Conservation (phyloP, 2,113 vertebrate species). For the Chitala chitala region DNA sequence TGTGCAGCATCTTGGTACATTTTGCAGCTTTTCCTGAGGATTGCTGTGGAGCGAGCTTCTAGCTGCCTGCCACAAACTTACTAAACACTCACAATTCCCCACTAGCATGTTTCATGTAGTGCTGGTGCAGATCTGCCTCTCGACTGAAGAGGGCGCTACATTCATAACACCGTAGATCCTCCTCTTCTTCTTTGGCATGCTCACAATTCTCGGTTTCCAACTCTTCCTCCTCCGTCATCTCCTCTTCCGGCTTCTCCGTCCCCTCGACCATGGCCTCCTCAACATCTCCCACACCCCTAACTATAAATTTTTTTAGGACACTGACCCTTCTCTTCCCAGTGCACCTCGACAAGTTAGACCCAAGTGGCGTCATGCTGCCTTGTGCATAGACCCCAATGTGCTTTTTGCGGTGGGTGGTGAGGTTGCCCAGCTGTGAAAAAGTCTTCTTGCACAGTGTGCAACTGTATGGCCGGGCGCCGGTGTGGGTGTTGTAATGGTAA, state of each 20-base stretch:
- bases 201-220: neutral
- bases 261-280: neutral
- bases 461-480: slow-evolving; percentile 20
- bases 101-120: slow-evolving; percentile 60
- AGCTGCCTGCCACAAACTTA: neutral
- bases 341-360: neutral
- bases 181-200: slow-evolving; percentile 15
- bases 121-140: slow-evolving; percentile 48
- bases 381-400: neutral
- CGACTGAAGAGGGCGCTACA: slow-evolving; percentile 53
- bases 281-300: neutral
- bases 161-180: slow-evolving; percentile 55
- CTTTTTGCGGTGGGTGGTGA: slow-evolving; percentile 34
- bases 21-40: neutral
- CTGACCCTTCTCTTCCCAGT: neutral
- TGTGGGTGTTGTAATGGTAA: slow-evolving; percentile 34
- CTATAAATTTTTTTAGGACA: neutral
- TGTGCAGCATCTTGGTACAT: neutral
- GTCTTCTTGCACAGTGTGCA: slow-evolving; percentile 38
- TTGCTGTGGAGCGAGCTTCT: neutral
- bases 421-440: slow-evolving; percentile 30
- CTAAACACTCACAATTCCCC: slow-evolving; percentile 49
- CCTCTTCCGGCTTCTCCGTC: neutral
- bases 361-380: neutral
- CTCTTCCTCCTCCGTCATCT: neutral